Percentiles rank a stretch among this genome's conserved stretches.
phyloP scores from a whole-genome alignment of 2,797 vertebrate genomes.

The Poecilia velifera region DNA sequence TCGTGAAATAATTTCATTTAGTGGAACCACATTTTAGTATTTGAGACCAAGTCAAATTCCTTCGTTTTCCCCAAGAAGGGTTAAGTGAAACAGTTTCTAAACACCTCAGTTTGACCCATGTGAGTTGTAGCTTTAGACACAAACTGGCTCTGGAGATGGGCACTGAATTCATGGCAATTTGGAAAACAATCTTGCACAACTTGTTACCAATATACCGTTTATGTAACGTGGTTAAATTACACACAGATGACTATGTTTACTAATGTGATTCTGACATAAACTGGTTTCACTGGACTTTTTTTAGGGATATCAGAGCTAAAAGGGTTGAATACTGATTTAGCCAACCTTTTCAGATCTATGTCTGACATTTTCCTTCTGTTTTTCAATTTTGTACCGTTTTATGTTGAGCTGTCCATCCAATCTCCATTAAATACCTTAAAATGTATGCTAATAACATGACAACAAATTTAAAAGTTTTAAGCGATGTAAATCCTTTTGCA shows the following conservation, averaged over 20 bases:
- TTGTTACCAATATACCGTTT: not conserved
- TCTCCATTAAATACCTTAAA: not conserved
- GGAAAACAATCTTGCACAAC: not conserved
- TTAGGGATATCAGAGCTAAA: not conserved
- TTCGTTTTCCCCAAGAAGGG: not conserved
- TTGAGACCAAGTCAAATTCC: slow-evolving; percentile 19
- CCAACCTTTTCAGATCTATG: not conserved
- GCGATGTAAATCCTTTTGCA: not conserved
- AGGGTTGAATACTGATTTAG: not conserved
- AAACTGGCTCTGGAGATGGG: not conserved
- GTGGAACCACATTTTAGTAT: slow-evolving; percentile 3
- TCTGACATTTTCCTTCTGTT: not conserved
- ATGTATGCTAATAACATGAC: not conserved
- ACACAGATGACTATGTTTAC: not conserved
- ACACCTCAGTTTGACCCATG: slow-evolving; percentile 8
- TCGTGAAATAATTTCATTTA: slow-evolving; percentile 7
- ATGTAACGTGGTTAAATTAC: not conserved
- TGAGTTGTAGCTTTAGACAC: not conserved
- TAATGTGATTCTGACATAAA: not conserved
- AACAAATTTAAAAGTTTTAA: not conserved
- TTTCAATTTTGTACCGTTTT: not conserved
- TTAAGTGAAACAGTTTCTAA: not conserved
- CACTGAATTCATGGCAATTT: not conserved
- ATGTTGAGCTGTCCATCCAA: not conserved
- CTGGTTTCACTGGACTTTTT: not conserved